Percentiles rank a stretch among this genome's conserved stretches.
phyloP scores from a whole-genome alignment of 2,113 vertebrate species.

The Sula dactylatra region DNA sequence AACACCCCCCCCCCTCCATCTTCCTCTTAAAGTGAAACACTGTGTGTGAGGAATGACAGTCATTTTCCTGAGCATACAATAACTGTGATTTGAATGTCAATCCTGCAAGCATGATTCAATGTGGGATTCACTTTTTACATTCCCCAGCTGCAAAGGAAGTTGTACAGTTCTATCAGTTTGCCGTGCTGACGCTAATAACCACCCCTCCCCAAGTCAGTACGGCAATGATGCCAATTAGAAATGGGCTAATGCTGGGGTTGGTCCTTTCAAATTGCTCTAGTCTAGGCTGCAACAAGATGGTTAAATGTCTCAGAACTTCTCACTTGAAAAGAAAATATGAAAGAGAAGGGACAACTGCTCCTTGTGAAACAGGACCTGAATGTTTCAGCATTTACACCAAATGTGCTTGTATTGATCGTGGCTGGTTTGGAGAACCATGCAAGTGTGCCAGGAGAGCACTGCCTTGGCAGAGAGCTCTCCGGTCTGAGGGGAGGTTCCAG shows the following conservation, averaged over 20 bases:
- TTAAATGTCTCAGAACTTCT: neutral
- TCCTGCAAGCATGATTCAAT: slow-evolving; percentile 47
- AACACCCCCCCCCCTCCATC: neutral
- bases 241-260: neutral
- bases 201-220: slow-evolving; percentile 29
- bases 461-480: neutral
- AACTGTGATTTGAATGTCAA: slow-evolving; percentile 72
- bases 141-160: slow-evolving; percentile 69
- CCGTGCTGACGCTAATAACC: slow-evolving; percentile 38
- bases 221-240: slow-evolving; percentile 28
- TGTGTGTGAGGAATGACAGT: slow-evolving; percentile 37
- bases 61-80: slow-evolving; percentile 44
- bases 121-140: slow-evolving; percentile 51
- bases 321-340: neutral
- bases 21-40: slow-evolving; percentile 38
- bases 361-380: neutral
- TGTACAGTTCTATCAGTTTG: slow-evolving; percentile 42
- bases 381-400: neutral
- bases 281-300: neutral
- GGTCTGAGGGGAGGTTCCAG: neutral
- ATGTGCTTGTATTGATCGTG: neutral
- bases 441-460: neutral
- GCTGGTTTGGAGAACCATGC: neutral
- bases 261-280: neutral
- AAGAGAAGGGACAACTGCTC: neutral